Evolutionary conservation across 35 echinoderm and acorn worm species (phyloP), one percentile per base, ranked within the genome.

Genomic region (Lytechinus pictus): DNA sequence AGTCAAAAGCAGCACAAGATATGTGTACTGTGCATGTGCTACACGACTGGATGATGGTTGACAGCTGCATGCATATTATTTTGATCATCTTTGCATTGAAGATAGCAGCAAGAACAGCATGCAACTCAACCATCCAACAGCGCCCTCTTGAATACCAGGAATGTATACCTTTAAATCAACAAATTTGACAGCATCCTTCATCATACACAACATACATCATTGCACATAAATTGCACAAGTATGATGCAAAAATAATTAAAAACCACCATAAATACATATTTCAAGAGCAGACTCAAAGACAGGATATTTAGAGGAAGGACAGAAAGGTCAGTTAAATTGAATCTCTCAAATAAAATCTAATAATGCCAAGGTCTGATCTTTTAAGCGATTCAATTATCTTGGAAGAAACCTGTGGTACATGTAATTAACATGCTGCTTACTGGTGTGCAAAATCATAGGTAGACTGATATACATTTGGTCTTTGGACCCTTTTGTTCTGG

Each of bases 341-440:
- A 24, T 19, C 19, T 16, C 24, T 79, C 19, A n/a, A 79, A 54
- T 90, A 13, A 90, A 90, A 90, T 90, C 88, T 52, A 90, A 90
- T 90, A 52, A 90, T 14, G 24, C 88, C 88, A 90, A 90, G 88
- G 88, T 90, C 52, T 90, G 52, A 90, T 14, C 88, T 90, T 21
- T 9, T 0, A 90, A 54, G n/a, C 11, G 27, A 90, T 44, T 90
- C 88, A 90, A 90, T 90, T 90, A 90, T 52, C 28, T 24, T 5
- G 6, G 28, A 54, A 54, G 52, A 90, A 54, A 54, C 88, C 33
- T 33, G n/a, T 90, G 88, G 88, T 90, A 44, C 33, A 2, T 44
- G 33, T 44, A 52, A 90, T 90, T 90, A 90, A 90, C 88, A 90
- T 89, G 87, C 3, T 13, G 87, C 27, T 52, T 33, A 29, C 51